Percentiles rank a stretch among this genome's conserved stretches.
These are phyloP conservation scores for Tangara arthus DNA, from an alignment of 2,797 vertebrate genomes.

Conservation along the genomic window DNA sequence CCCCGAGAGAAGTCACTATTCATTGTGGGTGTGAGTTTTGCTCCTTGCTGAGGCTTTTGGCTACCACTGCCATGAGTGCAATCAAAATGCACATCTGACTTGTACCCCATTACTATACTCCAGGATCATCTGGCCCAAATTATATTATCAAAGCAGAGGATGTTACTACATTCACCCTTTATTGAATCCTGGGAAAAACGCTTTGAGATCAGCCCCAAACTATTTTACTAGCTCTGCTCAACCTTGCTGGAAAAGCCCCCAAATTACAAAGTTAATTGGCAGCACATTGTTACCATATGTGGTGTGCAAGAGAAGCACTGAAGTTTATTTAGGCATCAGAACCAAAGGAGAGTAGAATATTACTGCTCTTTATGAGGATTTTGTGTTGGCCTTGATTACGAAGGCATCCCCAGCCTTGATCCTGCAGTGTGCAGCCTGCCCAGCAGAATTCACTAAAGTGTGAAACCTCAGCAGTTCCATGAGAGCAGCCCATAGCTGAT, in stretches of 20 bases:
- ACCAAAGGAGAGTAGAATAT: conserved; percentile 52
- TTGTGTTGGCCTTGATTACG: background rate
- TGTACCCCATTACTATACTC: background rate
- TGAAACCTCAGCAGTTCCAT: background rate
- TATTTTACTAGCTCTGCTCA: conserved; percentile 57
- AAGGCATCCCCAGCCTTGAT: conserved; percentile 30
- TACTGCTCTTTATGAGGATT: conserved; percentile 52
- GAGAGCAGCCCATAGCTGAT: background rate
- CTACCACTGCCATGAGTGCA: background rate
- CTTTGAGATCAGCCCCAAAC: conserved; percentile 62
- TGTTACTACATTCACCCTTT: conserved; percentile 58
- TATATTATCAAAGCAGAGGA: conserved; percentile 60
- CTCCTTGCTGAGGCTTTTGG: background rate
- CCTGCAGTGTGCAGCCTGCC: background rate
- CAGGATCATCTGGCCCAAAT: conserved; percentile 64
- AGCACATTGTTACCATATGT: conserved; percentile 72
- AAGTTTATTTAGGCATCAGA: conserved; percentile 62
- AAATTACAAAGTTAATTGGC: conserved; percentile 70
- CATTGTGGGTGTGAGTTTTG: background rate
- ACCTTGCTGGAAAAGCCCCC: conserved; percentile 49
- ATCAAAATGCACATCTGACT: background rate
- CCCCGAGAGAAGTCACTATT: background rate
- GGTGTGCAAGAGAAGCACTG: conserved; percentile 31
- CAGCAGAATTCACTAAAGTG: background rate
- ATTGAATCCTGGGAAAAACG: conserved; percentile 59